phyloP scores from a whole-genome alignment of 2,888 invertebrate genomes.

The Subacronicta megacephala region DNA sequence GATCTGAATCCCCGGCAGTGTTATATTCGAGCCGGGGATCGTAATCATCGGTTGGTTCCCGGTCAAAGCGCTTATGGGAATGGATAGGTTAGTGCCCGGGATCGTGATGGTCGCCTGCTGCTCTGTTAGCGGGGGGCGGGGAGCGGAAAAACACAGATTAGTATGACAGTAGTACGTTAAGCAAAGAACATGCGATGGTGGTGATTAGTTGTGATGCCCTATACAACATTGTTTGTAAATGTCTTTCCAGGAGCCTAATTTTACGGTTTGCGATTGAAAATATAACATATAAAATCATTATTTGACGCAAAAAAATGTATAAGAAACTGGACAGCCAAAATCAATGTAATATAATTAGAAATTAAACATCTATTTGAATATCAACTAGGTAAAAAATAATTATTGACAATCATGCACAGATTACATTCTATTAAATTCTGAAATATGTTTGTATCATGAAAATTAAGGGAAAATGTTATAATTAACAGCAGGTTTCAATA shows the following conservation, averaged over 20 bases:
- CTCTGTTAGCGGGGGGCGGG: conserved; percentile 78
- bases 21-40: conserved; percentile 88
- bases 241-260: conserved; percentile 20
- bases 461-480: not conserved
- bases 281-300: not conserved
- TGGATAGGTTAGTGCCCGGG: conserved; percentile 91
- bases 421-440: conserved; percentile 7
- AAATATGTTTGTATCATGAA: not conserved
- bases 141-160: conserved; percentile 82
- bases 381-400: conserved; percentile 9
- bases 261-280: not conserved
- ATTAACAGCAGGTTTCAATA: no score
- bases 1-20: conserved; percentile 67
- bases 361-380: conserved; percentile 8
- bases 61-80: conserved; percentile 87
- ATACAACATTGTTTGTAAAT: conserved; percentile 40
- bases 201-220: conserved; percentile 41
- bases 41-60: conserved; percentile 86
- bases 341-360: conserved; percentile 17
- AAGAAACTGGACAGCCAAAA: conserved; percentile 38
- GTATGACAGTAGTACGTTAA: conserved; percentile 78
- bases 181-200: conserved; percentile 70
- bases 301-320: conserved; percentile 7
- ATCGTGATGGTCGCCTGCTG: conserved; percentile 89
- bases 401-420: conserved; percentile 26